phyloP scores from a whole-genome alignment of 2,888 invertebrate species.

The Geophilus truncorum region DNA sequence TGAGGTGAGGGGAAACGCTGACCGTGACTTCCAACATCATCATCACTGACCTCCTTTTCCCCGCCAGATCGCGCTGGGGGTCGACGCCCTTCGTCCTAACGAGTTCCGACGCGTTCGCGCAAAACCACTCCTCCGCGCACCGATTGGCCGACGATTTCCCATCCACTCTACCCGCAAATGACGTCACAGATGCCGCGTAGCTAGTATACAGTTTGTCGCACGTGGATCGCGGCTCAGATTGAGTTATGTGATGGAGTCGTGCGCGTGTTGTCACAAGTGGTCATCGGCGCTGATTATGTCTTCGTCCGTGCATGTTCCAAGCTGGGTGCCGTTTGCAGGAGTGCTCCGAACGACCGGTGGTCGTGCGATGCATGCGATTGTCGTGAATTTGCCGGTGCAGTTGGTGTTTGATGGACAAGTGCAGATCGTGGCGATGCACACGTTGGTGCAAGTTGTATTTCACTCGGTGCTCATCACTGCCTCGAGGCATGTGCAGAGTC shows the following conservation, averaged over 20 bases:
- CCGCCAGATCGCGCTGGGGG: neutral
- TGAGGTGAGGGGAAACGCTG: neutral
- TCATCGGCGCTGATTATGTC: neutral
- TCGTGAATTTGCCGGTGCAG: neutral
- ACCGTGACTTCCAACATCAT: neutral
- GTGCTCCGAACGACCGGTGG: neutral
- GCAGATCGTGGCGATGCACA: neutral
- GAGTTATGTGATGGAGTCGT: conserved; percentile 16
- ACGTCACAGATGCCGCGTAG: neutral
- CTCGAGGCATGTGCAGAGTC: neutral
- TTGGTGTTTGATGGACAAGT: neutral
- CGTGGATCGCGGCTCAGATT: neutral
- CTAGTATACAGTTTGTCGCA: too few species aligned
- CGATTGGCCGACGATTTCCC: neutral
- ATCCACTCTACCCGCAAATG: neutral
- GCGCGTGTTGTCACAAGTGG: neutral
- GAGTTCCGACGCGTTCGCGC: neutral
- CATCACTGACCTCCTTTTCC: conserved; percentile 13
- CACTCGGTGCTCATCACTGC: neutral
- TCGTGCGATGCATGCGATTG: neutral
- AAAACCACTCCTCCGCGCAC: neutral
- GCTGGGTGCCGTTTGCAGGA: neutral
- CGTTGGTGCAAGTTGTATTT: neutral
- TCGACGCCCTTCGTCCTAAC: neutral
- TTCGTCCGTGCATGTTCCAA: neutral